Evolutionary conservation across 2,797 vertebrate species (phyloP).

Genomic region (Lagothrix lagotricha): DNA sequence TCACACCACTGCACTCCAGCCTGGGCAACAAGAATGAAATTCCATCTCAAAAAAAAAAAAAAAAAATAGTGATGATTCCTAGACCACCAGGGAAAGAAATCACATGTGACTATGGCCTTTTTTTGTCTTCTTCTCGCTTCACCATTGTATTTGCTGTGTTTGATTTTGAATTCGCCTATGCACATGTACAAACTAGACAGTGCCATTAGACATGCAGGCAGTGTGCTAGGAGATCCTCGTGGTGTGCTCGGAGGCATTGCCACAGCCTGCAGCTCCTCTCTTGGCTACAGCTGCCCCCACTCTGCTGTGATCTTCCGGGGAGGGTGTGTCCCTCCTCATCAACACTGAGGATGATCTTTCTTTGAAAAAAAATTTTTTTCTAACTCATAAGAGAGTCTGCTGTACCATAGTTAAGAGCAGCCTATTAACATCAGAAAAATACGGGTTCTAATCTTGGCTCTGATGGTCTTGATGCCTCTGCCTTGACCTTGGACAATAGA

Average conservation of each 20-base stretch:
- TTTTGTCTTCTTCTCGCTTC: neutral
- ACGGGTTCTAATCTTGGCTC: neutral
- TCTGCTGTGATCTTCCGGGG: neutral
- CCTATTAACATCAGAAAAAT: neutral
- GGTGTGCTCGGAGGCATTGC: neutral
- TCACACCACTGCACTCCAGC: too few species aligned
- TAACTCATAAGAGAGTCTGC: neutral
- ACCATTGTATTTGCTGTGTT: neutral
- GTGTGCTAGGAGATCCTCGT: rapidly evolving
- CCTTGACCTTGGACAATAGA: neutral
- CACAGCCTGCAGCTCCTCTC: neutral
- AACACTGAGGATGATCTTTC: neutral
- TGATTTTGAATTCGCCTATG: neutral
- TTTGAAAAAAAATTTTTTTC: neutral
- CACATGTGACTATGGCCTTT: neutral
- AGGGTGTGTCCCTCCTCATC: neutral
- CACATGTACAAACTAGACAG: too few species aligned
- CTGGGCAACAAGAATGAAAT: too few species aligned
- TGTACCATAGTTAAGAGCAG: neutral
- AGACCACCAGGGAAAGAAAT: neutral
- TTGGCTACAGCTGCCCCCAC: neutral
- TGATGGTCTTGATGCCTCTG: neutral
- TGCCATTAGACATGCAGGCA: rapidly evolving
- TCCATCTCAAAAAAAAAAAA: too few species aligned
- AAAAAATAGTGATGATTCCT: neutral